These are phyloP conservation scores for Liopterus haemorrhoidalis DNA, from an alignment of 2,888 invertebrate genomes.

Conservation along the genomic window DNA sequence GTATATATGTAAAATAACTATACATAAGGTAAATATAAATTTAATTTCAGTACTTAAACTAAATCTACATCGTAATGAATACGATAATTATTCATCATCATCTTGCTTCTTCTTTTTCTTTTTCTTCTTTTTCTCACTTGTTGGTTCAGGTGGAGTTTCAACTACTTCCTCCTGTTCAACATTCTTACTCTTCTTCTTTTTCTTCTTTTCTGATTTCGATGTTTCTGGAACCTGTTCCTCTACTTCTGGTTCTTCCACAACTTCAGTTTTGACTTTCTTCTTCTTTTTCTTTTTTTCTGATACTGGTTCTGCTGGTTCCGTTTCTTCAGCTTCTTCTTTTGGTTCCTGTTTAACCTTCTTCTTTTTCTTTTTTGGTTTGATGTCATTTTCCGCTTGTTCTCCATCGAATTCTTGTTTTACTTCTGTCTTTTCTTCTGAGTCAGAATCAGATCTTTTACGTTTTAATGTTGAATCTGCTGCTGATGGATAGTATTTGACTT, in stretches of 20 bases:
- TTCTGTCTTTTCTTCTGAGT: conserved; percentile 37
- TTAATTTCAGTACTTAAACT: too few relatives aligned
- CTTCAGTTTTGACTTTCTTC: conserved; percentile 34
- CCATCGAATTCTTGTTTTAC: conserved; percentile 35
- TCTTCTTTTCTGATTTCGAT: conserved; percentile 31
- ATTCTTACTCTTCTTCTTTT: conserved; percentile 34
- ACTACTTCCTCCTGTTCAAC: conserved; percentile 35
- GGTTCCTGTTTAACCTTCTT: conserved; percentile 40
- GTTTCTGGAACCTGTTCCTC: conserved; percentile 40
- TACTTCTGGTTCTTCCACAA: conserved; percentile 26
- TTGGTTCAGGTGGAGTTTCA: conserved; percentile 38
- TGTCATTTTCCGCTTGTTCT: conserved; percentile 31
- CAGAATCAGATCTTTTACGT: conserved; percentile 53
- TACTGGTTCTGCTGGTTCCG: conserved; percentile 26
- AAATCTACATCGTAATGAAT: too few relatives aligned
- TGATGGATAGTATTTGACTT: conserved; percentile 72
- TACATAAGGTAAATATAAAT: too few relatives aligned
- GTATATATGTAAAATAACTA: too few relatives aligned
- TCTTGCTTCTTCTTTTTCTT: conserved; percentile 51
- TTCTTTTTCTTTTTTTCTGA: conserved; percentile 36
- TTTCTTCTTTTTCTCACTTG: conserved; percentile 51
- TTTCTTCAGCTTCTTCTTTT: conserved; percentile 22
- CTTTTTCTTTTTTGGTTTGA: conserved; percentile 38
- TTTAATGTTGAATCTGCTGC: conserved; percentile 79
- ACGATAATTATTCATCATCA: conserved; percentile 38